Base-by-base conservation (phyloP, 2,797 vertebrate genomes). In the Dendrocincla tyrannina region DNA sequence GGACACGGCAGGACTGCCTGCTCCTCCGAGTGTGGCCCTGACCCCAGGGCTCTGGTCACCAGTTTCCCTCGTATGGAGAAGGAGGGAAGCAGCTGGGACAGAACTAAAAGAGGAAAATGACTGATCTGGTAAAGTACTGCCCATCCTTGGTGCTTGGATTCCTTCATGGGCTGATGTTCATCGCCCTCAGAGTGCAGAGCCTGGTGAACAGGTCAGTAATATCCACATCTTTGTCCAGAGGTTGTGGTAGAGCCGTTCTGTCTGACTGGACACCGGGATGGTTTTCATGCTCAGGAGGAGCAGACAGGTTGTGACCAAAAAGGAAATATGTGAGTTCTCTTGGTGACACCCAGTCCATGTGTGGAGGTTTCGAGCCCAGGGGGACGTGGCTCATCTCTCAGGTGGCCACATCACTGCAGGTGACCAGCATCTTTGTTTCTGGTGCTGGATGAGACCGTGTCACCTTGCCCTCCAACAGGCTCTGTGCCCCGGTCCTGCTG, bases 101-200 rank as follows among this genome's bases (percentile, higher is more conserved):
- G 70, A 94, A 80, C 92, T 96, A 87, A 90, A 95, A 91, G 85
- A 35, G 80, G 83, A 64, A 93, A 52, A 69, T 82, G 87, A 84
- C 39, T 33, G 55, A 59, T 72, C 7, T 69, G 91, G 78, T 78
- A 53, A 0, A 0, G 85, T 52, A 81, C 79, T 82, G 70, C 89
- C 77, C 2, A 5, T 89, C 62, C 73, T 82, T 23, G 42, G 81
- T 2, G 0, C 12, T 3, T 74, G 30, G 74, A 72, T 64, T 82
- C 53, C 73, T 79, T 52, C 47, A n/a, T 11, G 67, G 27, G 27
- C 42, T 89, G 76, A 56, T 2, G 1, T 44, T 41, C 50, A 22
- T 33, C 78, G 17, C 24, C 58, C 58, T 27, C 24, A 10, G 60
- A 37, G 60, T 2, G 19, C 7, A 23, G 15, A 53, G 66, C 11